A percentile compares a stretch with the other conserved stretches of the same genome.
phyloP scores from a whole-genome alignment of 2,888 invertebrate genomes.

The Neoitamus cyanurus region DNA sequence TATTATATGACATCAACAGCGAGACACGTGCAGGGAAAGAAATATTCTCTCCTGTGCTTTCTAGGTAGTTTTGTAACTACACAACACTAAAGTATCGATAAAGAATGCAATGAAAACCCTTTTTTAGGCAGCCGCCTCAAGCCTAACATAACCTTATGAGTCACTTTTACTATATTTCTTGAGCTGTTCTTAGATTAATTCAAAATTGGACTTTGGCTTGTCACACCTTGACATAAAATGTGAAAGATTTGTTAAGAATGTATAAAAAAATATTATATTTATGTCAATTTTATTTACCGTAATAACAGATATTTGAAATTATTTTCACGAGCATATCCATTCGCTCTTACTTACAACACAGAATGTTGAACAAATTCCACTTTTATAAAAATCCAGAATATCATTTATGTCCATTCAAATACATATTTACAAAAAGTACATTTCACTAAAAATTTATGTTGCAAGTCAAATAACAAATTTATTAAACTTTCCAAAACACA shows the following conservation, averaged over 20 bases:
- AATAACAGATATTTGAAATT: neutral
- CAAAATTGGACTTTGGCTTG: too few species aligned
- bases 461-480: constrained; percentile 12
- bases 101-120: too few species aligned
- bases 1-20: too few species aligned
- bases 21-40: too few species aligned
- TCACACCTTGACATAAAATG: neutral
- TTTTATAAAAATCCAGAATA: neutral
- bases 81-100: too few species aligned
- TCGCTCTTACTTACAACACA: neutral
- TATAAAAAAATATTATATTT: neutral
- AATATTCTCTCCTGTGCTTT: too few species aligned
- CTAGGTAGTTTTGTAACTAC: too few species aligned
- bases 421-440: neutral
- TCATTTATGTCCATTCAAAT: neutral
- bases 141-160: too few species aligned
- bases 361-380: neutral
- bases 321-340: too few species aligned
- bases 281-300: neutral
- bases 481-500: constrained; percentile 34
- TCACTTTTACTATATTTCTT: too few species aligned
- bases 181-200: too few species aligned
- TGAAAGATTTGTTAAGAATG: neutral
- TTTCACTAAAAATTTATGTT: neutral
- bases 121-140: too few species aligned